Evolutionary conservation across 1,140 invertebrate genomes (phyloP).

Genomic region (Mycetomoellerius zeteki): DNA sequence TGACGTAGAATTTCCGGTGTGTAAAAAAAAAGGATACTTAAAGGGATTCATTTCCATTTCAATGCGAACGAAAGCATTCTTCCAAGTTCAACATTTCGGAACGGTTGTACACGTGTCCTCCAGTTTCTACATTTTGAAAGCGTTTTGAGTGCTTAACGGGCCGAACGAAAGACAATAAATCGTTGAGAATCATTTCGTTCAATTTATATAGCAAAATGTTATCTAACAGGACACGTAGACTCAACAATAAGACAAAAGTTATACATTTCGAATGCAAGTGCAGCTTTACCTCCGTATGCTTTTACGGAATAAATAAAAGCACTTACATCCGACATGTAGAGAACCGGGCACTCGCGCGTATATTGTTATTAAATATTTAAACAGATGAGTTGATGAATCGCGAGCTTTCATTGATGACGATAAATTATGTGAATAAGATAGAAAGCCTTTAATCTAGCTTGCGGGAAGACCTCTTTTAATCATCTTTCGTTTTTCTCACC

Average conservation of each 20-base stretch:
- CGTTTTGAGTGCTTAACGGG: background rate
- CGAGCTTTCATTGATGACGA: conserved; percentile 51
- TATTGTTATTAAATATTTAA: conserved; percentile 78
- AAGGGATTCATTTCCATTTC: conserved; percentile 46
- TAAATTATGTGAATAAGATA: background rate
- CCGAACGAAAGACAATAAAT: conserved; percentile 5
- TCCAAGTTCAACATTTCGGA: background rate
- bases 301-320: conserved; percentile 73
- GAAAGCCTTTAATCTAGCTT: background rate
- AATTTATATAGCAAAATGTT: conserved; percentile 43
- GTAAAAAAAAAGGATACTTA: conserved; percentile 33
- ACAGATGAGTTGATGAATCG: conserved; percentile 62
- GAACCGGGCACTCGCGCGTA: conserved; percentile 13
- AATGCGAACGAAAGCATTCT: conserved; percentile 13
- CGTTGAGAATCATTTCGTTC: conserved; percentile 45
- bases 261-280: conserved; percentile 73
- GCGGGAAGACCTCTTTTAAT: background rate
- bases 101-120: conserved; percentile 31
- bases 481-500: background rate
- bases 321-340: conserved; percentile 20
- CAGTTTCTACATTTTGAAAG: conserved; percentile 23
- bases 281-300: conserved; percentile 53
- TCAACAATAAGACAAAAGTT: background rate
- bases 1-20: background rate
- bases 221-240: background rate